Evolutionary conservation across 2,797 vertebrate genomes (phyloP).

Genomic region (Mormyrops boulengeri): DNA sequence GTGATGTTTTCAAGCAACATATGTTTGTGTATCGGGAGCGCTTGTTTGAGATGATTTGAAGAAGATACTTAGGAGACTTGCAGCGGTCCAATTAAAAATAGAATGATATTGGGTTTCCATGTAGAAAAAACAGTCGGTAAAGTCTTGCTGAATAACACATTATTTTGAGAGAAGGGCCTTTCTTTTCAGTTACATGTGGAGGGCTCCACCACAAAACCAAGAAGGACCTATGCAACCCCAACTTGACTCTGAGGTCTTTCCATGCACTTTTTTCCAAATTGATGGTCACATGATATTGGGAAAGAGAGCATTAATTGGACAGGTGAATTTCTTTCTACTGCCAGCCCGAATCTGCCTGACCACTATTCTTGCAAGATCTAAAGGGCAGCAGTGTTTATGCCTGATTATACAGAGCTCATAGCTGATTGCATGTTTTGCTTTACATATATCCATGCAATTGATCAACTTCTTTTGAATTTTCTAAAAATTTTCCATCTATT

Average conservation of each 20-base stretch:
- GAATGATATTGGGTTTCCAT: background rate
- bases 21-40: slow-evolving; percentile 29
- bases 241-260: background rate
- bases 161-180: slow-evolving; percentile 23
- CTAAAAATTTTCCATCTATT: background rate
- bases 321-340: background rate
- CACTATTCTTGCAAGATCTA: background rate
- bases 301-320: background rate
- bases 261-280: background rate
- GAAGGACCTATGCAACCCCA: background rate
- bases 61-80: slow-evolving; percentile 18
- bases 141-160: slow-evolving; percentile 24
- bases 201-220: background rate
- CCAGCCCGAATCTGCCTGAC: background rate
- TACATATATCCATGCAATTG: background rate
- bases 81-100: background rate
- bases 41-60: slow-evolving; percentile 21
- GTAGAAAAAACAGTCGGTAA: slow-evolving; percentile 5
- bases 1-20: slow-evolving; percentile 30
- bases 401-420: background rate
- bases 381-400: background rate
- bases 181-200: background rate
- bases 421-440: slow-evolving; percentile 1
- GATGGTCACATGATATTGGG: background rate
- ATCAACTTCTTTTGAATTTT: background rate